These are phyloP conservation scores for Tapirus terrestris DNA, from an alignment of 2,113 vertebrate genomes.

Conservation along the genomic window DNA sequence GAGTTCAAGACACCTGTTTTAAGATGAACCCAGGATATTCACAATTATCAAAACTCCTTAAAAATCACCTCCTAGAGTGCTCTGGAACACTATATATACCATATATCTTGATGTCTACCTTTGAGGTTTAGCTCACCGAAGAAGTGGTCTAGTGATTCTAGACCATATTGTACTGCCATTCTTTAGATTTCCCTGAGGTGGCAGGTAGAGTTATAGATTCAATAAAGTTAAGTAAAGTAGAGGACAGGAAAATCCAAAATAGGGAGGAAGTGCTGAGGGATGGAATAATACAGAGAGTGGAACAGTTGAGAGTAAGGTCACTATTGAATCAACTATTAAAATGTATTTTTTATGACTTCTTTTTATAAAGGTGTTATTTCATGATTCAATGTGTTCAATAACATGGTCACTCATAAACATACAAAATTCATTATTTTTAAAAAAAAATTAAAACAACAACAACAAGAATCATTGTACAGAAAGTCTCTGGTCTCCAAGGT, in stretches of 20 bases:
- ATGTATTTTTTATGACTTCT: not conserved
- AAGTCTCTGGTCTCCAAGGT: not conserved
- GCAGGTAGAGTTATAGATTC: not conserved
- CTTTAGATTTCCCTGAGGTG: not conserved
- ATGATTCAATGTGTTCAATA: not conserved
- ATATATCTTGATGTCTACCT: not conserved
- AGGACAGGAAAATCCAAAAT: not conserved
- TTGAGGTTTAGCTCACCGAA: not conserved
- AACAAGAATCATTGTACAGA: not conserved
- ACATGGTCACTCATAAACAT: not conserved
- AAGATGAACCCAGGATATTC: not conserved
- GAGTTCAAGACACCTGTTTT: not conserved
- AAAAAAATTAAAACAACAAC: not conserved
- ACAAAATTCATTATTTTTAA: not conserved
- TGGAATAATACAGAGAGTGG: not conserved
- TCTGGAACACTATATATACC: not conserved
- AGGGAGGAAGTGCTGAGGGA: not conserved
- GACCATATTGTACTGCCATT: not conserved
- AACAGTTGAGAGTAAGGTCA: not conserved
- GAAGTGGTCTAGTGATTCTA: not conserved
- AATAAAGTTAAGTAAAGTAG: not conserved
- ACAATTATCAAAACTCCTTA: conserved; percentile 38
- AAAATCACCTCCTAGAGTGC: conserved; percentile 15
- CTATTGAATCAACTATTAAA: not conserved
- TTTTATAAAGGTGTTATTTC: conserved; percentile 27